A percentile compares a stretch with the other conserved stretches of the same genome.
phyloP scores from a whole-genome alignment of 1,140 invertebrate species.

The Saccostrea cuccullata region DNA sequence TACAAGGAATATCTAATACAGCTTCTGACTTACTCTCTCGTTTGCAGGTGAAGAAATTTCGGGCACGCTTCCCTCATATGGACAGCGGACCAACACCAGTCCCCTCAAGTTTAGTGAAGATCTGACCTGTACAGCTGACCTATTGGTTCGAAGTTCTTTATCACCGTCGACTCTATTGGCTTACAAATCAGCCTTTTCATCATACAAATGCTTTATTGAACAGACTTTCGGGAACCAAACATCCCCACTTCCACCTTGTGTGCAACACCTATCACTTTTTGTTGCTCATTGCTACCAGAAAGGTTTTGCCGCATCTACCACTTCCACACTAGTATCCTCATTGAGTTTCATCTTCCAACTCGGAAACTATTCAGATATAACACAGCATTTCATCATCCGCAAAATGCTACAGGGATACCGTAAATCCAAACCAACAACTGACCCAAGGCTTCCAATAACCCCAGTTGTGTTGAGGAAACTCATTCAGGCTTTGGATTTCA shows the following conservation, averaged over 20 bases:
- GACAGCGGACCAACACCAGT: not conserved
- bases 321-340: no score
- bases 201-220: not conserved
- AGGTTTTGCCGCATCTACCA: not conserved
- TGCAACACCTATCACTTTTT: no score
- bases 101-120: no score
- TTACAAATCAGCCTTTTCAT: no score
- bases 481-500: no score
- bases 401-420: no score
- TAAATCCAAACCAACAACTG: not conserved
- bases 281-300: no score
- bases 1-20: conserved; percentile 39
- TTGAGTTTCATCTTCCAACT: no score
- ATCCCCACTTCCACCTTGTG: no score
- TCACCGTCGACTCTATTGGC: not conserved
- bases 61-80: not conserved
- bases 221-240: not conserved
- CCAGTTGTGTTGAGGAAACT: no score
- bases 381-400: not conserved
- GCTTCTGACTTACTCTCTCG: conserved; percentile 42
- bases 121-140: not conserved
- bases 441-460: no score
- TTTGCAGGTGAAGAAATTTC: conserved; percentile 45
- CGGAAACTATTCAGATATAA: no score
- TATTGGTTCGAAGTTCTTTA: not conserved